phyloP scores from a whole-genome alignment of 2,113 vertebrate genomes.

The Spea bombifrons region DNA sequence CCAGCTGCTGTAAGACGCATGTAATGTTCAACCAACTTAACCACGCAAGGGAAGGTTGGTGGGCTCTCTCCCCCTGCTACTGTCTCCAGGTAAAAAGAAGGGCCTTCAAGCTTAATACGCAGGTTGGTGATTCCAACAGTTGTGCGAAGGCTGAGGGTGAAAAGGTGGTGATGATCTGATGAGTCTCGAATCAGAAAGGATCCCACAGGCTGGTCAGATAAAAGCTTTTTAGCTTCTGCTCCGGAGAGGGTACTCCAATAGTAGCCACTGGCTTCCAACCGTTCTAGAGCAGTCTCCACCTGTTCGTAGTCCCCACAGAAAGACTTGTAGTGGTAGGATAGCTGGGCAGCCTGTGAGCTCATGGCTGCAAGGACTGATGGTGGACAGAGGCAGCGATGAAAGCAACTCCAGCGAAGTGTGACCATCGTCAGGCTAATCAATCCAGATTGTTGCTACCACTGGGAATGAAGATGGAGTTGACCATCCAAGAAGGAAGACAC shows the following conservation, averaged over 20 bases:
- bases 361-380: slow-evolving; percentile 42
- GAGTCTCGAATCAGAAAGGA: slow-evolving; percentile 54
- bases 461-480: background rate
- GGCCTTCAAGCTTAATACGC: slow-evolving; percentile 49
- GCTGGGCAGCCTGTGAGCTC: slow-evolving; percentile 30
- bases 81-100: slow-evolving; percentile 51
- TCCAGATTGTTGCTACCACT: background rate
- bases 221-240: slow-evolving; percentile 49
- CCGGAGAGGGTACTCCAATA: slow-evolving; percentile 55
- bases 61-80: slow-evolving; percentile 43
- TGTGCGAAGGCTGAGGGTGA: slow-evolving; percentile 52
- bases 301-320: slow-evolving; percentile 51
- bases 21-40: slow-evolving; percentile 51
- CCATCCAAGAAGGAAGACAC: too few species aligned
- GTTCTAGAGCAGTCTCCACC: slow-evolving; percentile 50
- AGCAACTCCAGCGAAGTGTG: slow-evolving; percentile 49
- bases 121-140: slow-evolving; percentile 52
- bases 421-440: slow-evolving; percentile 48
- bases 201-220: slow-evolving; percentile 50
- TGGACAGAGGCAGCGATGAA: slow-evolving; percentile 33
- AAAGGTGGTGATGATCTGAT: slow-evolving; percentile 51
- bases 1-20: slow-evolving; percentile 40
- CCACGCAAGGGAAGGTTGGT: slow-evolving; percentile 48
- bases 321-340: slow-evolving; percentile 50
- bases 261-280: slow-evolving; percentile 52